Conservation (phyloP, 64 coral and sea anemone genomes). For the Orbicella faveolata region DNA sequence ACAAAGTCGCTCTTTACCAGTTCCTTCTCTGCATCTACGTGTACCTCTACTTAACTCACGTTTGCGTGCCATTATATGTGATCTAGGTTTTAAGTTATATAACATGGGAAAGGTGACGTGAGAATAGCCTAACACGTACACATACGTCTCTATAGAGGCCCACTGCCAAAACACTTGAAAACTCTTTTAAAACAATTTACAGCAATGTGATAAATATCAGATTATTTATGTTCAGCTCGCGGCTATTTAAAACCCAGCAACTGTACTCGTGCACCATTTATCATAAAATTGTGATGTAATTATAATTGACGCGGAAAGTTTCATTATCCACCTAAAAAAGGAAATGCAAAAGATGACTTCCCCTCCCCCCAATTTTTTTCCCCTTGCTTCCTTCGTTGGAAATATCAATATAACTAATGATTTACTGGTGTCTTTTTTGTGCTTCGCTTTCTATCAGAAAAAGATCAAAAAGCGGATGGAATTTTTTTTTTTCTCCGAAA, state of each 20-base stretch:
- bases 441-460: too few relatives aligned
- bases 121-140: background rate
- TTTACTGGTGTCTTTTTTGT: too few relatives aligned
- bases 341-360: too few relatives aligned
- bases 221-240: background rate
- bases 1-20: background rate
- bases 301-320: too few relatives aligned
- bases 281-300: background rate
- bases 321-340: too few relatives aligned
- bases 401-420: too few relatives aligned
- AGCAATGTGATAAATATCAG: background rate
- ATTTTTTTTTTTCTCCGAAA: too few relatives aligned
- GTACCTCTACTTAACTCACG: background rate
- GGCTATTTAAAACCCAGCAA: constrained; percentile 6
- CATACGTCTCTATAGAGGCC: background rate
- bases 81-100: background rate
- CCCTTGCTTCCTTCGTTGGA: too few relatives aligned
- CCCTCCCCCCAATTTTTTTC: too few relatives aligned
- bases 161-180: background rate
- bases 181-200: background rate
- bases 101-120: background rate
- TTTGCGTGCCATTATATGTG: background rate
- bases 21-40: background rate
- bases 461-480: too few relatives aligned
- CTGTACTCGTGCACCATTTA: background rate